Evolutionary conservation across 2,888 invertebrate genomes (phyloP).

Genomic region (Lobophora halterata): DNA sequence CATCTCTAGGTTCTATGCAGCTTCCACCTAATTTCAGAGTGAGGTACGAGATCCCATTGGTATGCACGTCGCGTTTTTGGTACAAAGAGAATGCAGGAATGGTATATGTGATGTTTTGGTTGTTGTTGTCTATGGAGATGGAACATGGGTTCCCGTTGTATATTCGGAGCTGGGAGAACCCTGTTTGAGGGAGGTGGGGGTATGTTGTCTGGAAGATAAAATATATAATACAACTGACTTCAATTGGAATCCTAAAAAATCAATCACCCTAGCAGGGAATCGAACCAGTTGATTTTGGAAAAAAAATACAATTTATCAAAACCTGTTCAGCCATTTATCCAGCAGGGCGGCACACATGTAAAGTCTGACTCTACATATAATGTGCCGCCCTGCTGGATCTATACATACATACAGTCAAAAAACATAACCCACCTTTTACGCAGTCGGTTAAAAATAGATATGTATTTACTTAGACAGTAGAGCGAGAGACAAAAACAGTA

Average conservation of each 20-base stretch:
- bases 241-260: too few relatives aligned
- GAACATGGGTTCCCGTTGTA: constrained; percentile 80
- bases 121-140: constrained; percentile 70
- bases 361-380: too few relatives aligned
- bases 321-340: too few relatives aligned
- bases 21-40: constrained; percentile 42
- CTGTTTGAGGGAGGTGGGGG: constrained; percentile 77
- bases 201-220: constrained; percentile 72
- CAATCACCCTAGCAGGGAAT: too few relatives aligned
- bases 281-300: too few relatives aligned
- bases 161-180: constrained; percentile 80
- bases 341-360: too few relatives aligned
- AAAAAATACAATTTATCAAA: too few relatives aligned
- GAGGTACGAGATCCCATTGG: constrained; percentile 36
- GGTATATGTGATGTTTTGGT: constrained; percentile 48
- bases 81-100: constrained; percentile 52
- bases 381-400: too few relatives aligned
- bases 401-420: too few relatives aligned
- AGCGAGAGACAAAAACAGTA: constrained; percentile 3
- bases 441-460: not conserved
- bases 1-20: constrained; percentile 44
- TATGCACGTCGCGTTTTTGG: constrained; percentile 44
- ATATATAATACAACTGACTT: too few relatives aligned
- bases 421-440: not conserved
- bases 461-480: not conserved